Conservation (phyloP, 2,888 invertebrate genomes). For the Nemapogon koenigi region DNA sequence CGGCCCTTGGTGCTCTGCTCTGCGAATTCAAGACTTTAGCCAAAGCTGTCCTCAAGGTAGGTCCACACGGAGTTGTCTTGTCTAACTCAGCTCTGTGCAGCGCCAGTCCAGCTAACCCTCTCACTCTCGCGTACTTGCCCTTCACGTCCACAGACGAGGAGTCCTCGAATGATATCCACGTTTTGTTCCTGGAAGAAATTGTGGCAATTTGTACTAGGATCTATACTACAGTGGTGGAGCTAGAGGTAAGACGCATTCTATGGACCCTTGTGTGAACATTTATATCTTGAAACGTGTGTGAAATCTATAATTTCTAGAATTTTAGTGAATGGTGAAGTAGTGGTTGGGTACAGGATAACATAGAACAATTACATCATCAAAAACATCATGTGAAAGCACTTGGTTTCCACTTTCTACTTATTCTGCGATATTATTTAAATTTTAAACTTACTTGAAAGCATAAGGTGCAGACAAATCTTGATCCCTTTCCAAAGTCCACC, state of each 20-base stretch:
- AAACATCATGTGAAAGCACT: no score
- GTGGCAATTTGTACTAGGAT: background rate
- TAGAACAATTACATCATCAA: no score
- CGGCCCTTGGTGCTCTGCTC: conserved; percentile 69
- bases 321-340: no score
- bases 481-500: conserved; percentile 79
- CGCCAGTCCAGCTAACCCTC: conserved; percentile 74
- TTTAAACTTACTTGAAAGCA: conserved; percentile 66
- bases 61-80: conserved; percentile 56
- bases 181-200: conserved; percentile 53
- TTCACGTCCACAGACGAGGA: conserved; percentile 75
- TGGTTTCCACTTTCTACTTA: no score
- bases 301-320: no score
- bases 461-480: conserved; percentile 81
- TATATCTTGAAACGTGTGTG: no score
- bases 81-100: conserved; percentile 67
- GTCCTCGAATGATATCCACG: conserved; percentile 82
- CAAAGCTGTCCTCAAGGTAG: conserved; percentile 49
- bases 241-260: background rate
- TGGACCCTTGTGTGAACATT: no score
- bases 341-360: no score
- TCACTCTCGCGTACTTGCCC: conserved; percentile 75
- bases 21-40: conserved; percentile 65
- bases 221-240: background rate
- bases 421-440: conserved; percentile 5